Base-by-base conservation (phyloP, 2,797 vertebrate genomes). In the Adelosebastes latens region DNA sequence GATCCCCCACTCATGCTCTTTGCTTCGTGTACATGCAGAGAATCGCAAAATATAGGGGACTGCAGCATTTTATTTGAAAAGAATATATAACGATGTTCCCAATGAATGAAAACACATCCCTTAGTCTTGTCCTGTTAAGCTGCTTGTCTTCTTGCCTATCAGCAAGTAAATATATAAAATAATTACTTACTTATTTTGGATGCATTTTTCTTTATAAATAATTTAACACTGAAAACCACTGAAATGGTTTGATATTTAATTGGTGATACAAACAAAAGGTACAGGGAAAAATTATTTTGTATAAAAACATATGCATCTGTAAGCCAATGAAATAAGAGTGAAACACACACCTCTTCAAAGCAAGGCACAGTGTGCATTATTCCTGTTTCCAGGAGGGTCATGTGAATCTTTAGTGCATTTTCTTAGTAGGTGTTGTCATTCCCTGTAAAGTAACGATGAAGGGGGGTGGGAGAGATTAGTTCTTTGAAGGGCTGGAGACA, bases 401-500 rank as follows among this genome's bases (percentile, higher is more conserved):
- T 85, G 65, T 74, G 66, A 49, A 42, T 83, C 55, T 86, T 86
- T 77, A 62, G 66, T 83, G 62, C 75, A 88, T 88, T 87, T 85
- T 79, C 56, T 42, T 73, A 32, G 71, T 78, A 67, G 81, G 59
- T 82, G 75, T 84, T 85, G 72, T 83, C 72, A 64, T 84, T 79
- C 76, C 56, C 79, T 81, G 72, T 80, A 84, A 89, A 80, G 77
- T 81, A 80, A 88, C 72, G 81, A 90, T 85, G 87, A 83, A 85
- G 81, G 79, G 82, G 82, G 77, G 73, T 55, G 81, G 84, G 69
- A 79, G 88, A 87, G 88, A 88, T 87, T 82, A 77, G 72, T 81
- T 86, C 80, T 89, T 92, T 92, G 84, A 89, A 83, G 86, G 79
- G 64, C 78, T 84, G 68, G 72, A 87, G 81, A 75, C 81, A 82